Percentiles rank a stretch among this genome's conserved stretches.
Evolutionary conservation across 35 echinoderm and acorn worm species (phyloP).

Genomic region (Ptychodera flava): DNA sequence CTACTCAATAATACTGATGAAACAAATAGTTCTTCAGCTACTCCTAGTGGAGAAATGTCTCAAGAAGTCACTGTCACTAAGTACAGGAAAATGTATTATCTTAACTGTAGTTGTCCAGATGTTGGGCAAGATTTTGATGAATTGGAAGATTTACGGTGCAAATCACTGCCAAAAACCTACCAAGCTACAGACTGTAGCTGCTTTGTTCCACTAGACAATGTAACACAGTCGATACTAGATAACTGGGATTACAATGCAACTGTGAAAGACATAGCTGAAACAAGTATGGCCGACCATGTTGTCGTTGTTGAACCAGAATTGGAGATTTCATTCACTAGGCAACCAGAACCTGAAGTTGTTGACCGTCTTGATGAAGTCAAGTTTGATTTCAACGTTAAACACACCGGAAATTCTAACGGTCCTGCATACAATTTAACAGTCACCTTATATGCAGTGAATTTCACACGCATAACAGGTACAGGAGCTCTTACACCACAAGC

Average conservation of each 20-base stretch:
- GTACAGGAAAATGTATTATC: neutral
- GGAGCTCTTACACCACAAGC: slow-evolving; percentile 1
- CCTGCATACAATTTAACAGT: slow-evolving; percentile 58
- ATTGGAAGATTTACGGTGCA: slow-evolving; percentile 11
- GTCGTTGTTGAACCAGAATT: slow-evolving; percentile 53
- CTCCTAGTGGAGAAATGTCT: neutral
- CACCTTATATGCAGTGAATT: slow-evolving; percentile 56
- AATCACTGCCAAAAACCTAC: neutral
- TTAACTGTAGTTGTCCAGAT: slow-evolving; percentile 59
- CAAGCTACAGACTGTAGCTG: slow-evolving; percentile 42
- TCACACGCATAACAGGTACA: slow-evolving; percentile 35
- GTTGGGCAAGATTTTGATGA: slow-evolving; percentile 15
- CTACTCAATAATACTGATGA: neutral
- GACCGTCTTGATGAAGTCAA: slow-evolving; percentile 57
- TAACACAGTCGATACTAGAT: slow-evolving; percentile 62
- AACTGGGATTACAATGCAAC: slow-evolving; percentile 68
- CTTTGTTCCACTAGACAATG: slow-evolving; percentile 59
- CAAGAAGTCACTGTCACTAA: neutral
- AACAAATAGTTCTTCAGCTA: neutral
- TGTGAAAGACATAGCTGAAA: slow-evolving; percentile 48
- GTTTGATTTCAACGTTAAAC: slow-evolving; percentile 54
- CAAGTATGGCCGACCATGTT: slow-evolving; percentile 15
- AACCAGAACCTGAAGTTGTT: slow-evolving; percentile 49
- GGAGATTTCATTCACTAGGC: slow-evolving; percentile 44
- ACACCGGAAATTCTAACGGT: slow-evolving; percentile 42